These are phyloP conservation scores for Alaudala cheleensis DNA, from an alignment of 2,113 vertebrate species.

Conservation along the genomic window DNA sequence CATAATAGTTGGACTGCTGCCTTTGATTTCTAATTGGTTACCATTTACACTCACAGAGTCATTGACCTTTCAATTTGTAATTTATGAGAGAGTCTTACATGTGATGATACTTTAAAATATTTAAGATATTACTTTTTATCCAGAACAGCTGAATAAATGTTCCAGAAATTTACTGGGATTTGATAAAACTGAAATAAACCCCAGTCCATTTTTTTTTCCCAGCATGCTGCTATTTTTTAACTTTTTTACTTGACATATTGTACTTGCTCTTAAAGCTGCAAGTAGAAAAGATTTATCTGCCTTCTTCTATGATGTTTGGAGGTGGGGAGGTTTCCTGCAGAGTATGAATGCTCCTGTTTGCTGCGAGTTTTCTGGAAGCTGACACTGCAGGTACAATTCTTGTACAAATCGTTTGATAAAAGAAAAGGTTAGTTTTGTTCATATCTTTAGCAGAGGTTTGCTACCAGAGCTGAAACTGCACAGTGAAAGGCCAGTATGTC, in stretches of 20 bases:
- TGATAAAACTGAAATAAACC: conserved; percentile 21
- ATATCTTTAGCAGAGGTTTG: not conserved
- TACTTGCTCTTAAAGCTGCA: not conserved
- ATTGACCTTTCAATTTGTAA: conserved; percentile 50
- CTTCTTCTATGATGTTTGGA: not conserved
- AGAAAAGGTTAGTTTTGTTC: not conserved
- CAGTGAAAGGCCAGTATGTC: not conserved
- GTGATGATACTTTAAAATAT: conserved; percentile 39
- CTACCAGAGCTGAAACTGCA: not conserved
- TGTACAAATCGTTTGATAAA: not conserved
- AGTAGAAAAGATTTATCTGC: not conserved
- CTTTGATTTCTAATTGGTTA: conserved; percentile 20
- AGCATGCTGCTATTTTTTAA: not conserved
- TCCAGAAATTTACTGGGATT: conserved; percentile 43
- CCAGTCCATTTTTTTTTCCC: not conserved
- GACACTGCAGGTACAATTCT: accelerated
- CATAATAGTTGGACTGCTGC: not conserved
- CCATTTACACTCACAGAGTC: not conserved
- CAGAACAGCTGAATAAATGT: conserved; percentile 62
- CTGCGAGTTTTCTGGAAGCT: not conserved
- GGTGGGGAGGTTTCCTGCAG: not conserved
- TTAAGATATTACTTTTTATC: conserved; percentile 35
- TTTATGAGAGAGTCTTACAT: conserved; percentile 38
- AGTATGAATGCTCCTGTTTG: not conserved
- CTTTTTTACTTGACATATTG: not conserved